A percentile compares a stretch with the other conserved stretches of the same genome.
Evolutionary conservation across 2,888 invertebrate species (phyloP).

Genomic region (Norana najaformis): DNA sequence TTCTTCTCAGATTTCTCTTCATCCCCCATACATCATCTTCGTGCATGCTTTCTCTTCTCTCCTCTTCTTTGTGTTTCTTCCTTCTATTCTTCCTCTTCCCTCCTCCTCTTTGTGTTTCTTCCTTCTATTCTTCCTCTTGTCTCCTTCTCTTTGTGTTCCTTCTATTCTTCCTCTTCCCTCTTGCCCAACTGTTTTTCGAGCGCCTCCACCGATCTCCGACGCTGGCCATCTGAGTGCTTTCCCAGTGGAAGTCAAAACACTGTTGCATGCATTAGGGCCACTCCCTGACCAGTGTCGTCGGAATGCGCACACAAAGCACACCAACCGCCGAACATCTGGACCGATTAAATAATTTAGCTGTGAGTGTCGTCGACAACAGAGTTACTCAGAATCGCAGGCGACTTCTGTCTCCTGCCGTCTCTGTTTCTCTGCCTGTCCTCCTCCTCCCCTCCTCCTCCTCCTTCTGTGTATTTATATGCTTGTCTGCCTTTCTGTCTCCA

Average conservation of each 20-base stretch:
- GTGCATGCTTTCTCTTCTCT: not conserved
- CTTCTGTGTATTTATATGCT: not conserved
- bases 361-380: not conserved
- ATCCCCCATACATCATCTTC: no score
- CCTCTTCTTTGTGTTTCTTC: not conserved
- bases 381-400: not conserved
- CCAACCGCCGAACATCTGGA: not conserved
- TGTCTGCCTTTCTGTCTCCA: not conserved
- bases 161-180: no score
- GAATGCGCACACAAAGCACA: not conserved
- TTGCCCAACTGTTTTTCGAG: no score
- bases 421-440: not conserved
- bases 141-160: no score
- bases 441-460: no score
- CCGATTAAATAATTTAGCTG: constrained; percentile 13
- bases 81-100: not conserved
- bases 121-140: no score
- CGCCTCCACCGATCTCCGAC: not conserved
- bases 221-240: not conserved
- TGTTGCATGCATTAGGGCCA: not conserved
- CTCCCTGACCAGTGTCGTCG: not conserved
- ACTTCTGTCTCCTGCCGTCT: no score
- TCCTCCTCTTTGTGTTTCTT: no score
- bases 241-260: not conserved
- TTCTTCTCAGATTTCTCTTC: no score